These are phyloP conservation scores for Pocillopora damicornis DNA, from an alignment of 64 coral and sea anemone genomes.

Conservation along the genomic window DNA sequence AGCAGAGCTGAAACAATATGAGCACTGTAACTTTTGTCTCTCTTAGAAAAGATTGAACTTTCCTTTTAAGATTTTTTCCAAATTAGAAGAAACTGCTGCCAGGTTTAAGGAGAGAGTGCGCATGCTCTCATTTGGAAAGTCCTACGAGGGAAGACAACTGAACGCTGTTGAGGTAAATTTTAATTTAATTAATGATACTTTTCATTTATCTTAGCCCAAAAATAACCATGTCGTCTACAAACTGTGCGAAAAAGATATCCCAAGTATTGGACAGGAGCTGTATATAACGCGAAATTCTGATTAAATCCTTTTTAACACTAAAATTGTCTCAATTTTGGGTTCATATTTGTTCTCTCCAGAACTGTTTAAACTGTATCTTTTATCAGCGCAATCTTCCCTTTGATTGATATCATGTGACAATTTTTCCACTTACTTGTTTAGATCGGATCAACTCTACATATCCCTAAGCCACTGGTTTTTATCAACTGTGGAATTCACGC, in stretches of 20 bases:
- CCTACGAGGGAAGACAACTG: constrained; percentile 37
- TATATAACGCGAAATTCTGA: no score
- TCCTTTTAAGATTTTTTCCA: constrained; percentile 36
- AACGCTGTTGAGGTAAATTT: constrained; percentile 38
- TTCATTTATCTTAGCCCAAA: no score
- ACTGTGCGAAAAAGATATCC: background rate
- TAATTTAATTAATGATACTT: no score
- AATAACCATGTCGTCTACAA: background rate
- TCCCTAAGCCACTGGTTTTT: constrained; percentile 46
- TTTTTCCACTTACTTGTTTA: background rate
- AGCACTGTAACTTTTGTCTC: background rate
- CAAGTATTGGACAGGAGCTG: no score
- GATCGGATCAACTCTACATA: constrained; percentile 32
- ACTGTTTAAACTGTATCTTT: no score
- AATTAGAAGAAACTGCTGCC: constrained; percentile 11
- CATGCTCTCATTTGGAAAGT: constrained; percentile 34
- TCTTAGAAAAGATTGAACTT: background rate
- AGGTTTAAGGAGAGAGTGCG: constrained; percentile 2
- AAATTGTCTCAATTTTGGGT: no score
- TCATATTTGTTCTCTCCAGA: no score
- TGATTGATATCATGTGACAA: no score
- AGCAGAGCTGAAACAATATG: no score
- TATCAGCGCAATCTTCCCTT: no score
- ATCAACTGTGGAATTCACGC: constrained; percentile 90
- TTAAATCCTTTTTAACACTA: no score